These are phyloP conservation scores for Carposina sasakii DNA, from an alignment of 1,140 invertebrate genomes.

Conservation along the genomic window DNA sequence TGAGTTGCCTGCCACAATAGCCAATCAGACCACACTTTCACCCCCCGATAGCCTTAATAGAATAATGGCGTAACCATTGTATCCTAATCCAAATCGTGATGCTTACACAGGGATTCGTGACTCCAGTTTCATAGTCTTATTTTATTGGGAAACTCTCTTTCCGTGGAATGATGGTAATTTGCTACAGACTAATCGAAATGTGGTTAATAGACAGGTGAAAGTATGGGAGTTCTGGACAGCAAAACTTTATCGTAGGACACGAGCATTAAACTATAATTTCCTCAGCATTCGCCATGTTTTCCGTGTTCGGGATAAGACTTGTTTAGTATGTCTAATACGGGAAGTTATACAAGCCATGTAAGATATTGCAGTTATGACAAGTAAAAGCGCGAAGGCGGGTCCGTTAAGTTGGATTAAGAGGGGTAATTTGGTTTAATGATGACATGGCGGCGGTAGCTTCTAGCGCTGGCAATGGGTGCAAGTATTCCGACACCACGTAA, in stretches of 20 bases:
- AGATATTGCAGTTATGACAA: constrained; percentile 32
- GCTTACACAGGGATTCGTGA: constrained; percentile 59
- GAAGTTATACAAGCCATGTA: constrained; percentile 30
- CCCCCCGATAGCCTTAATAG: constrained; percentile 51
- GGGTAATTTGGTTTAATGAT: constrained; percentile 40
- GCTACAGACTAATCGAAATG: constrained; percentile 14
- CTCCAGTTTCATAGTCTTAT: constrained; percentile 56
- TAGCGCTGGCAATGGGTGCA: constrained; percentile 23
- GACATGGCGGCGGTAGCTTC: constrained; percentile 8
- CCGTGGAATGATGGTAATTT: constrained; percentile 42
- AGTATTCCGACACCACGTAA: too few relatives aligned
- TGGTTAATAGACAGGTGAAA: not conserved
- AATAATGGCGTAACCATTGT: constrained; percentile 58
- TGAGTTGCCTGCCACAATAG: constrained; percentile 45
- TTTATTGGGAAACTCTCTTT: constrained; percentile 51
- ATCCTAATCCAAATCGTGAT: constrained; percentile 56
- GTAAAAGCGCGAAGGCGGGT: constrained; percentile 24
- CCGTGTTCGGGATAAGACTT: too few relatives aligned
- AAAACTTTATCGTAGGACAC: not conserved
- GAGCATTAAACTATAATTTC: constrained; percentile 9
- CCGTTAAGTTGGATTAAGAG: constrained; percentile 35
- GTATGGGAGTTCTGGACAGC: not conserved
- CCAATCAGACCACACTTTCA: constrained; percentile 61
- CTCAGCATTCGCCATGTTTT: too few relatives aligned
- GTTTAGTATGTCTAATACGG: constrained; percentile 16